Evolutionary conservation across 2,888 invertebrate species (phyloP), one percentile per base, ranked within the genome.

Genomic region (Aspidapion aeneum): DNA sequence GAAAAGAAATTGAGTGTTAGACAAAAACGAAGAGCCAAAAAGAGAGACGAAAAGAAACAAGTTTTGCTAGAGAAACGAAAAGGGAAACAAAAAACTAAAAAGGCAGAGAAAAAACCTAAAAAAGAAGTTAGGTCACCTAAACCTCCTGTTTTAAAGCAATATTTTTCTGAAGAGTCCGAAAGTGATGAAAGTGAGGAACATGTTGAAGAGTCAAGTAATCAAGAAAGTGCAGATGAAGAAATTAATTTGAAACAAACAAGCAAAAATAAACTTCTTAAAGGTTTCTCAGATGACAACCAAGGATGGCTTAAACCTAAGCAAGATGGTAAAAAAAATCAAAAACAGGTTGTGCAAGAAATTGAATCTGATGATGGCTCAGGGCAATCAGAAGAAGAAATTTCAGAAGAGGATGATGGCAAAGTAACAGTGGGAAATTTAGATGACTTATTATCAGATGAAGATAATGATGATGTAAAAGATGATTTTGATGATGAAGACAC

Each of bases 271-370:
- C 57, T 61, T 61, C 66, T 74, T 66, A 75, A 76, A 79, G 88
- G 87, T 35, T 90, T 86, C 70, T 85, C 87, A 52, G 91, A 91
- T 82, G 88, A 90, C 17, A 91, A 91, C 72, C 84, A 86, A 62
- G 80, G 82, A 21, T 91, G 90, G 90, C 76, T 90, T 50, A 90
- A 85, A 73, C 87, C 85, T 0, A 88, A 87, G 74, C 20, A 49
- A 3, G 55, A 57, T 9, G 78, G 81, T 67, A 74, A 80, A 71
- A 70, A 35, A 76, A 52, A 52, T 9, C 3, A 52, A n/a, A 17
- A 52, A n/a, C 19, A 35, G 12, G 35, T 35, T 35, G 35, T 7
- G 12, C 3, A 12, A 7, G 35, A 35, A 35, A 35, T 35, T 35
- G 35, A 35, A 35, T 3, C 3, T 7, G 35, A 35, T 7, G 12